Evolutionary conservation across 1,140 invertebrate species (phyloP).

Genomic region (Drosophila albomicans): DNA sequence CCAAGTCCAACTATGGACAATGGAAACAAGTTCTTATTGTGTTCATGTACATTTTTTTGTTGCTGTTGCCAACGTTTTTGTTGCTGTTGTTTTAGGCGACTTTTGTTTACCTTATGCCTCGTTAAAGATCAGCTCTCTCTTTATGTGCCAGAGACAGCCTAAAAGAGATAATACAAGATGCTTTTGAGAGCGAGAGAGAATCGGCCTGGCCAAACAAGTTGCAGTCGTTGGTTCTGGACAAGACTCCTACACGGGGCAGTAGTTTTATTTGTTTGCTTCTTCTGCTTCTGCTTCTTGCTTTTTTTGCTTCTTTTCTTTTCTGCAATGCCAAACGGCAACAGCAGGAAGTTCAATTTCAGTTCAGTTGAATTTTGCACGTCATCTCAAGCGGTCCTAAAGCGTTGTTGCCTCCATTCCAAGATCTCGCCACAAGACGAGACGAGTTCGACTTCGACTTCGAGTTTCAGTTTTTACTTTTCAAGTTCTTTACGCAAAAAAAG

Average conservation of each 20-base stretch:
- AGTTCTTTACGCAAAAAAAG: slow-evolving; percentile 23
- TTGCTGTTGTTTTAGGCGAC: slow-evolving; percentile 67
- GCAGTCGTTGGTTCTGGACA: slow-evolving; percentile 63
- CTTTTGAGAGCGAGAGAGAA: slow-evolving; percentile 9
- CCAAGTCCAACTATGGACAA: slow-evolving; percentile 74
- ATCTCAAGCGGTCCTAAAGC: slow-evolving; percentile 76
- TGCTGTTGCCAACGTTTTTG: slow-evolving; percentile 30
- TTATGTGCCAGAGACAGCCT: background rate
- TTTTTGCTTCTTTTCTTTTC: slow-evolving; percentile 42
- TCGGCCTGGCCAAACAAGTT: slow-evolving; percentile 66
- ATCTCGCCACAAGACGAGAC: slow-evolving; percentile 17
- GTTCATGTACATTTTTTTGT: slow-evolving; percentile 11
- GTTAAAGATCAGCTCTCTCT: slow-evolving; percentile 64
- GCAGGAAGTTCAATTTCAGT: slow-evolving; percentile 79
- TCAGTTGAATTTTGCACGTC: slow-evolving; percentile 83
- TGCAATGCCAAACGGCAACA: slow-evolving; percentile 63
- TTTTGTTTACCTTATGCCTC: slow-evolving; percentile 79
- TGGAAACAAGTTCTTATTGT: slow-evolving; percentile 74
- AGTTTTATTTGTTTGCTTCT: slow-evolving; percentile 15
- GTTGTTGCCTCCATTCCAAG: slow-evolving; percentile 48
- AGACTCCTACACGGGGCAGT: slow-evolving; percentile 73
- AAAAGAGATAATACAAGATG: slow-evolving; percentile 2
- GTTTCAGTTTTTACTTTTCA: slow-evolving; percentile 13
- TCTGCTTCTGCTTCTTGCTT: slow-evolving; percentile 8
- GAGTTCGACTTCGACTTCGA: slow-evolving; percentile 37